These are phyloP conservation scores for Sarcophaga variegata DNA, from an alignment of 2,888 invertebrate genomes.

Conservation along the genomic window DNA sequence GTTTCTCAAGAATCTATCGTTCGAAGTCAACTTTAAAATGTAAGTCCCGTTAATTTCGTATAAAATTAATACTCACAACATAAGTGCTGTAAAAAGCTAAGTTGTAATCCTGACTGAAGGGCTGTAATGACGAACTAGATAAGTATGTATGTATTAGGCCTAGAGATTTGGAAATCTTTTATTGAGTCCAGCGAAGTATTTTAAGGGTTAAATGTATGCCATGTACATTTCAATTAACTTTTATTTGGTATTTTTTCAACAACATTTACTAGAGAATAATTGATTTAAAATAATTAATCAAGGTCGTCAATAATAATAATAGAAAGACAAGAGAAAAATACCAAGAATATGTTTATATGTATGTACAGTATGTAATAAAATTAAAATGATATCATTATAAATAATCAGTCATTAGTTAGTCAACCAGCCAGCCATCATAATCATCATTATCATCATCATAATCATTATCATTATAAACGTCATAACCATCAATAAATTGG, in stretches of 20 bases:
- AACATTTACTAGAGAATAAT: constrained; percentile 12
- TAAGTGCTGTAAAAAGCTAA: too few relatives aligned
- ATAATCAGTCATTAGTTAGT: constrained; percentile 26
- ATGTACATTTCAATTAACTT: background rate
- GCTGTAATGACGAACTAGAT: too few relatives aligned
- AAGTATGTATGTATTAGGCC: too few relatives aligned
- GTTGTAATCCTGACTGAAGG: too few relatives aligned
- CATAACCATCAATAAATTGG: background rate
- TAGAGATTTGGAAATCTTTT: too few relatives aligned
- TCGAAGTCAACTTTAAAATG: too few relatives aligned
- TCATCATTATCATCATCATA: background rate
- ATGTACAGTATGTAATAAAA: background rate
- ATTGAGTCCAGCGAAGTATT: background rate
- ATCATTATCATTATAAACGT: background rate
- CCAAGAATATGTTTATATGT: background rate
- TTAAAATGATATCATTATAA: constrained; percentile 43
- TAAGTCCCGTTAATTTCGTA: too few relatives aligned
- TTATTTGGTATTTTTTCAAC: constrained; percentile 11
- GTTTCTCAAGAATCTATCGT: too few relatives aligned
- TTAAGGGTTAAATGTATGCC: constrained; percentile 3
- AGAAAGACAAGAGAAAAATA: background rate
- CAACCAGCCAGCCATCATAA: background rate
- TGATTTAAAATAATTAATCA: constrained; percentile 24
- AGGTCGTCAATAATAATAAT: constrained; percentile 35
- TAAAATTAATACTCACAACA: too few relatives aligned